Evolutionary conservation across 2,888 invertebrate species (phyloP), one percentile per base, ranked within the genome.

Genomic region (Sceliomorpha sp.): DNA sequence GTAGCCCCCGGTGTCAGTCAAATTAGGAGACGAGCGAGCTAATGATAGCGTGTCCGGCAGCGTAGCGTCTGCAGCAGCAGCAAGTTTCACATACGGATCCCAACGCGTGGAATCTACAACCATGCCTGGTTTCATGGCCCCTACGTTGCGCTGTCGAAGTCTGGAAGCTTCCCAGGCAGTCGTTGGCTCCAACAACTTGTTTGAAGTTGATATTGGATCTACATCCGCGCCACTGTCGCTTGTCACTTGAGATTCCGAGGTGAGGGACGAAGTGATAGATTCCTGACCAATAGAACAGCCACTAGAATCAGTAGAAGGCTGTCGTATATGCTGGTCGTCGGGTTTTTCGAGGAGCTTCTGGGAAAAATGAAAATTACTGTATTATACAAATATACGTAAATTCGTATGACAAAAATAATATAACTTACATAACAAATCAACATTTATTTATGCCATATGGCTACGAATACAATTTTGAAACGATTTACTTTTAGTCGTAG

Each of bases 211-310:
- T 4, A 81, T 74, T 0, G 85, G 84, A 62, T 87, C 86, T 15
- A 84, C 78, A 45, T 86, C 86, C 0, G 86, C 80, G 4, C 88
- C 88, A 44, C 88, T 88, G 45, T 88, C 89, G 20, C 88, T 89
- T 1, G 90, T 89, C 15, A 90, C 87, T 42, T 90, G 89, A 0
- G 90, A 90, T 4, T 89, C 89, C 0, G 91, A 89, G 24, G 90
- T 91, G 6, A 90, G 75, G 0, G 91, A 91, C 1, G 91, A 91
- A 0, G 90, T 89, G 0, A 90, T 90, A 55, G 91, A 91, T 64
- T 90, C 91, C 56, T 90, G 90, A 2, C 90, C 91, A 13, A 90
- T 91, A 45, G 91, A 90, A 70, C 91, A 91, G 1, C 91, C 91
- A 70, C 91, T 91, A 0, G 91, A 90, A 75, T 91, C 91, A 2